These are phyloP conservation scores for Camponotus fellah DNA, from an alignment of 2,888 invertebrate genomes.

Conservation along the genomic window DNA sequence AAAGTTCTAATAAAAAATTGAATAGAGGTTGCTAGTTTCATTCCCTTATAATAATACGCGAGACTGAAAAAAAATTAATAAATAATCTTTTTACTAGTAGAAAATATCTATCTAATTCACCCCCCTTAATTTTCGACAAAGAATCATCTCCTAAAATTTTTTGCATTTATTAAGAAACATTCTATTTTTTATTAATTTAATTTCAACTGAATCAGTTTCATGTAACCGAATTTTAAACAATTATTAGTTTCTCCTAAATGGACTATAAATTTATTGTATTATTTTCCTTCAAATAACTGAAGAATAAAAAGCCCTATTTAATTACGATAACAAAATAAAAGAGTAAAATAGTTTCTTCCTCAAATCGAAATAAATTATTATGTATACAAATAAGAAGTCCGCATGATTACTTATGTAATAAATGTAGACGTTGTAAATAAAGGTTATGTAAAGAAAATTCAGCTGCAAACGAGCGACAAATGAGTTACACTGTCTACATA, in stretches of 20 bases:
- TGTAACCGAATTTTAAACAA: background rate
- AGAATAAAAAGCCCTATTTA: background rate
- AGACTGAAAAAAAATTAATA: too few species aligned
- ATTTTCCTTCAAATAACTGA: background rate
- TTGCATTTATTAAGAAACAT: too few species aligned
- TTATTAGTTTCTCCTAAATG: background rate
- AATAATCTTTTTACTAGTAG: too few species aligned
- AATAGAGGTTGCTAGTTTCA: too few species aligned
- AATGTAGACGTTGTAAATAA: background rate
- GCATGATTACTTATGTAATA: conserved; percentile 12
- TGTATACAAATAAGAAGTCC: background rate
- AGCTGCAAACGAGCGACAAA: conserved; percentile 7
- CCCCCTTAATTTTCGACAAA: too few species aligned
- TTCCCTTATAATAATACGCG: too few species aligned
- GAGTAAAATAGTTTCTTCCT: background rate
- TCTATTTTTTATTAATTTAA: background rate
- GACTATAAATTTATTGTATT: background rate
- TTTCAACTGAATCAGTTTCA: background rate
- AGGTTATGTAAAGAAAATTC: conserved; percentile 23
- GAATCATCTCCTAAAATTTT: too few species aligned
- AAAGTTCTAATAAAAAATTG: too few species aligned
- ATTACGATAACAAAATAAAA: background rate
- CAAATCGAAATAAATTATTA: background rate
- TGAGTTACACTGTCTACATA: conserved; percentile 4
- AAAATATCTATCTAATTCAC: too few species aligned